A percentile compares a stretch with the other conserved stretches of the same genome.
Evolutionary conservation across 2,113 vertebrate species (phyloP).

Genomic region (Clupea harengus): DNA sequence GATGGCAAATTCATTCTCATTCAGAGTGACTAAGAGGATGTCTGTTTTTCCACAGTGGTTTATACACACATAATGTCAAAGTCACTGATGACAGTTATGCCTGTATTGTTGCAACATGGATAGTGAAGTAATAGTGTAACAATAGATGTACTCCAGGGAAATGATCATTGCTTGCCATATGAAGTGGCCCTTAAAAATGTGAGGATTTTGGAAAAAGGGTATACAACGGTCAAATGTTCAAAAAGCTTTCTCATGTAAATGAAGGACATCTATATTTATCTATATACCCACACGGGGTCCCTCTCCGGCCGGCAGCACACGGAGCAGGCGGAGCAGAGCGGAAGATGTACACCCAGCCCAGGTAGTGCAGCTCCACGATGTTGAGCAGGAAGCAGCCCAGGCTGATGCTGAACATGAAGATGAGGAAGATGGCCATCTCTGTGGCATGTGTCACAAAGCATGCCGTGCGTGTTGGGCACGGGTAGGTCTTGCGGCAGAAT

Average conservation of each 20-base stretch:
- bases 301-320: conserved; percentile 54
- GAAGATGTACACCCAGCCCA: conserved; percentile 66
- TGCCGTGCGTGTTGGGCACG: conserved; percentile 61
- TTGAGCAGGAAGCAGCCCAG: conserved; percentile 67
- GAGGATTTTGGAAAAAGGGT: background rate
- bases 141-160: no score
- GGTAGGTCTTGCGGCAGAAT: conserved; percentile 63
- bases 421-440: conserved; percentile 70
- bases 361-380: conserved; percentile 63
- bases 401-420: conserved; percentile 66
- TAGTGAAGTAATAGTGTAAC: no score
- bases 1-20: no score
- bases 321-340: conserved; percentile 58
- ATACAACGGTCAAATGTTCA: background rate
- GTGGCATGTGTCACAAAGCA: conserved; percentile 67
- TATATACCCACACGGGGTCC: no score
- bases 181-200: background rate
- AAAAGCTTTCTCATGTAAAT: background rate
- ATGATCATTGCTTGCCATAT: no score
- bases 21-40: no score
- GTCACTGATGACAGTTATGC: no score
- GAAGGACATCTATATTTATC: background rate
- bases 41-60: no score
- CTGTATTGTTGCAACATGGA: background rate
- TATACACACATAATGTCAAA: no score